phyloP scores from a whole-genome alignment of 1,140 invertebrate genomes.

The Marisa cornuarietis region DNA sequence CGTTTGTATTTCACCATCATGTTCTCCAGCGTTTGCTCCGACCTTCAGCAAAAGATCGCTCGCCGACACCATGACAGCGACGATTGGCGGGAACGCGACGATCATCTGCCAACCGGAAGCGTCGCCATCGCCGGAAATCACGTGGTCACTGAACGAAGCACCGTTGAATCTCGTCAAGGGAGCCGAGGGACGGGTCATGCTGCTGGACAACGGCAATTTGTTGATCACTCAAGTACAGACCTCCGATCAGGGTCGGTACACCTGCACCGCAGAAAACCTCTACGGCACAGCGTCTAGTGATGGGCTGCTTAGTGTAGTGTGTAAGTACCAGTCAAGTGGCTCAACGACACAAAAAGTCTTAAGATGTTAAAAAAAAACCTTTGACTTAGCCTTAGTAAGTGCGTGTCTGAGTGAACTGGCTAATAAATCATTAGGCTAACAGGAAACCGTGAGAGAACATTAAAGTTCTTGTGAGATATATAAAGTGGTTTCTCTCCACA shows the following conservation, averaged over 20 bases:
- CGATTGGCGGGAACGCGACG: slow-evolving; percentile 89
- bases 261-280: slow-evolving; percentile 61
- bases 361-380: too few species aligned
- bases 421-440: too few species aligned
- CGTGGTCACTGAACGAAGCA: slow-evolving; percentile 89
- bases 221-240: slow-evolving; percentile 44
- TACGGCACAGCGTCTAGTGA: slow-evolving; percentile 38
- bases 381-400: too few species aligned
- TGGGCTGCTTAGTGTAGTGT: slow-evolving; percentile 38
- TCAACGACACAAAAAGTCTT: background rate
- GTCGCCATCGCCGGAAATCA: slow-evolving; percentile 79
- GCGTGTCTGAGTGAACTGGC: too few species aligned
- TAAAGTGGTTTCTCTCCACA: too few species aligned
- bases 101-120: slow-evolving; percentile 93
- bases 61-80: slow-evolving; percentile 88
- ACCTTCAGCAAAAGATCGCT: slow-evolving; percentile 90
- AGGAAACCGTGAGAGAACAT: too few species aligned
- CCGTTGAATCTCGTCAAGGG: too few species aligned
- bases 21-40: slow-evolving; percentile 78
- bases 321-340: slow-evolving; percentile 47
- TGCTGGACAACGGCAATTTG: slow-evolving; percentile 54
- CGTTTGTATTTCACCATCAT: background rate
- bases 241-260: slow-evolving; percentile 61
- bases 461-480: too few species aligned
- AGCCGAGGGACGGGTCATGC: slow-evolving; percentile 23